Percentiles rank a stretch among this genome's conserved stretches.
phyloP scores from a whole-genome alignment of 2,797 vertebrate genomes.

The Sandelia bainsii region DNA sequence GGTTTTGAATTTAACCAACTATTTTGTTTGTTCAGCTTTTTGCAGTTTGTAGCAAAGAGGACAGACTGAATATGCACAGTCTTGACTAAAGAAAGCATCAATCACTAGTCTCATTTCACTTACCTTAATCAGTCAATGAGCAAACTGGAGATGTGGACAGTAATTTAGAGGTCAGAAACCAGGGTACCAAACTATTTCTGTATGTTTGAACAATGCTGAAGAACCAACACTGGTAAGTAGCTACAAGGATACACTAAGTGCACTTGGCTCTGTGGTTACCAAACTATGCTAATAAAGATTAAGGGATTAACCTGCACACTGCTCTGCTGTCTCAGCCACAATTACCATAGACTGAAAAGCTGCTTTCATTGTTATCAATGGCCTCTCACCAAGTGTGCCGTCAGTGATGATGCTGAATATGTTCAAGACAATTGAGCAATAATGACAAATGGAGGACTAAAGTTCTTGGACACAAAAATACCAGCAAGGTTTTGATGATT shows the following conservation, averaged over 20 bases:
- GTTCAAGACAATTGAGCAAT: constrained; percentile 15
- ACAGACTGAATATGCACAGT: neutral
- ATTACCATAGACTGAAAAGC: constrained; percentile 48
- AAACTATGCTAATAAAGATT: constrained; percentile 67
- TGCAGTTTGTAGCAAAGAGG: neutral
- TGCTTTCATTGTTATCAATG: constrained; percentile 59
- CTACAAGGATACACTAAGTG: constrained; percentile 17
- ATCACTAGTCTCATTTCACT: neutral
- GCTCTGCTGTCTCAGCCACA: constrained; percentile 55
- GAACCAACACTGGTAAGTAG: constrained; percentile 19
- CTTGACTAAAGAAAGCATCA: neutral
- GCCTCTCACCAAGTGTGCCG: constrained; percentile 34
- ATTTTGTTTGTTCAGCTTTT: neutral
- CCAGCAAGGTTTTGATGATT: neutral
- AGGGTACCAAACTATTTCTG: neutral
- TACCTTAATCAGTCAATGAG: neutral
- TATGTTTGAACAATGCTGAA: neutral
- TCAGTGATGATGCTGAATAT: constrained; percentile 14
- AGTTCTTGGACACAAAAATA: neutral
- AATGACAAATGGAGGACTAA: neutral
- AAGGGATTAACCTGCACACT: constrained; percentile 62
- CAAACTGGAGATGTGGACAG: neutral
- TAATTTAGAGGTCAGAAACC: neutral
- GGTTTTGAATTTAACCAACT: neutral
- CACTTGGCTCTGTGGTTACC: constrained; percentile 43